phyloP scores from a whole-genome alignment of 2,113 vertebrate species.

The Tyto alba region DNA sequence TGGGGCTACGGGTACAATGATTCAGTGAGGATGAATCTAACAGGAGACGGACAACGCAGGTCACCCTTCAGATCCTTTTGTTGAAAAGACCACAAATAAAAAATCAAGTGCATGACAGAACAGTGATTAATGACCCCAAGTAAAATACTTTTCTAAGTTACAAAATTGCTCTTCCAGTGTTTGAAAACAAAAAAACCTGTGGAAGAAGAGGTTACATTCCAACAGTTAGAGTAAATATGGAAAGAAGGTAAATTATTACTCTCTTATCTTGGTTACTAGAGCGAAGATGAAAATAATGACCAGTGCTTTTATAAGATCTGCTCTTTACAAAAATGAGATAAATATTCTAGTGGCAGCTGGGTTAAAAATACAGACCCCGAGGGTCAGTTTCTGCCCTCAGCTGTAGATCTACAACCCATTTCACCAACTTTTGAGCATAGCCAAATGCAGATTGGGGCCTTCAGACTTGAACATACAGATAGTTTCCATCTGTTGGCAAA shows the following conservation, averaged over 20 bases:
- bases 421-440: neutral
- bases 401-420: neutral
- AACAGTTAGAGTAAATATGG: neutral
- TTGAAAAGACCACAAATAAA: constrained; percentile 41
- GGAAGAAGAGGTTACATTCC: constrained; percentile 31
- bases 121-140: constrained; percentile 25
- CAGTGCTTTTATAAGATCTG: constrained; percentile 23
- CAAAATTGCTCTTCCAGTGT: constrained; percentile 30
- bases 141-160: constrained; percentile 25
- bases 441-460: neutral
- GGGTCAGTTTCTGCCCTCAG: constrained; percentile 16
- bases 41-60: neutral
- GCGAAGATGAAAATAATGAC: constrained; percentile 11
- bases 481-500: neutral
- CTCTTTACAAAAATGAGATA: constrained; percentile 26
- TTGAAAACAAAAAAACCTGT: constrained; percentile 24
- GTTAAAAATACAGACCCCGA: neutral
- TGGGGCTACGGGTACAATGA: neutral
- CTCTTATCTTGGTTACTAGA: constrained; percentile 27
- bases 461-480: neutral
- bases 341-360: constrained; percentile 2
- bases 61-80: constrained; percentile 17
- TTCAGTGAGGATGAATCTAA: neutral
- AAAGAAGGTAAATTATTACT: constrained; percentile 45
- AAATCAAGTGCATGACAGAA: constrained; percentile 23